A percentile compares a stretch with the other conserved stretches of the same genome.
Evolutionary conservation across 2,113 vertebrate species (phyloP).

Genomic region (Gambusia affinis): DNA sequence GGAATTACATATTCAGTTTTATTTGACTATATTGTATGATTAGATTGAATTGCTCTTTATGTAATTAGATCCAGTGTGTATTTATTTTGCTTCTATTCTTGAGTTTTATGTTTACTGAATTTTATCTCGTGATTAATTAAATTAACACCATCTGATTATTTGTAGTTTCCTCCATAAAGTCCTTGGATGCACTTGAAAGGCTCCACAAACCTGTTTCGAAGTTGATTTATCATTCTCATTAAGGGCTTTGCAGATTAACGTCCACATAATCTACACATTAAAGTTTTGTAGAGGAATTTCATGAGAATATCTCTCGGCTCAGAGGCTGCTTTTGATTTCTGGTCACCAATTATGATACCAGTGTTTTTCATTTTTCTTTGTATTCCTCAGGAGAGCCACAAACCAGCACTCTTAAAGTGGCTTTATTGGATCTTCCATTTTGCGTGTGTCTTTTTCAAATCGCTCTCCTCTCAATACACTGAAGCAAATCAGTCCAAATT

Average conservation of each 20-base stretch:
- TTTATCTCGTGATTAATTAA: constrained; percentile 1
- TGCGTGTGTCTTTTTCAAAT: constrained; percentile 32
- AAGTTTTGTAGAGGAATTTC: not conserved
- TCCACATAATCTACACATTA: constrained; percentile 7
- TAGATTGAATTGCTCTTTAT: not conserved
- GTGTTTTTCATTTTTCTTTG: not conserved
- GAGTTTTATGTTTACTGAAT: not conserved
- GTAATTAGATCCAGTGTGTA: not conserved
- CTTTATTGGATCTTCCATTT: constrained; percentile 34
- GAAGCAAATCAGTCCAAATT: constrained; percentile 60
- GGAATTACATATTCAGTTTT: not conserved
- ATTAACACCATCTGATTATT: constrained; percentile 1
- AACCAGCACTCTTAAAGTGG: constrained; percentile 13
- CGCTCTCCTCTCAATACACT: not conserved
- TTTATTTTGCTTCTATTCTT: not conserved
- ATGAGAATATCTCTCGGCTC: constrained; percentile 10
- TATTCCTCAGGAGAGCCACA: constrained; percentile 31
- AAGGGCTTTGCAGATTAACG: constrained; percentile 2
- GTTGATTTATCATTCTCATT: constrained; percentile 14
- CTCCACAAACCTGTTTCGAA: not conserved
- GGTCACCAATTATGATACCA: not conserved
- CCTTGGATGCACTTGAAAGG: constrained; percentile 19
- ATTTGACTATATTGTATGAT: not conserved
- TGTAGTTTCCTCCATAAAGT: not conserved
- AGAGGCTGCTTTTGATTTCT: constrained; percentile 21